Conservation (phyloP, 30 jellyfish, hydroid and myxozoan species). For the Aurelia sp. region DNA sequence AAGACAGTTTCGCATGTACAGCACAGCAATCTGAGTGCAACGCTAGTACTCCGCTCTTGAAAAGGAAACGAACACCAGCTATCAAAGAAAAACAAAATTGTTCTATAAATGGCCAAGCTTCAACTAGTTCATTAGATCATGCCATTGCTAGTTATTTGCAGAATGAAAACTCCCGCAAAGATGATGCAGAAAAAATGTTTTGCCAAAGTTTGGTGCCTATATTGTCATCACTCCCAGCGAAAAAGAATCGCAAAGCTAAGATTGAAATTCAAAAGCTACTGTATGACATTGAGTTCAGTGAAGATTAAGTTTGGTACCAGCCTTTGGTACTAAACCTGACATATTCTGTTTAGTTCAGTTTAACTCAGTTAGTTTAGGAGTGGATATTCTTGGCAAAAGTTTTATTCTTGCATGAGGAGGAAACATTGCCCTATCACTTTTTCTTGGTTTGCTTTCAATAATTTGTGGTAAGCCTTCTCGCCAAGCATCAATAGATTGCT, state of each 20-base stretch:
- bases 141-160: slow-evolving; percentile 32
- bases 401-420: too few species aligned
- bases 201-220: slow-evolving; percentile 68
- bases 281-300: slow-evolving; percentile 53
- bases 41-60: slow-evolving; percentile 10
- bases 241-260: slow-evolving; percentile 32
- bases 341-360: too few species aligned
- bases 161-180: slow-evolving; percentile 10
- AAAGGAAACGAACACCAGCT: slow-evolving; percentile 27
- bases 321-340: too few species aligned
- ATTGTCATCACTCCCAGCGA: slow-evolving; percentile 57
- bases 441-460: too few species aligned
- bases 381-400: too few species aligned
- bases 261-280: slow-evolving; percentile 37
- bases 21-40: slow-evolving; percentile 44
- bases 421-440: too few species aligned
- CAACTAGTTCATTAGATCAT: slow-evolving; percentile 47
- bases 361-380: too few species aligned
- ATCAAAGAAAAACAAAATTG: slow-evolving; percentile 22
- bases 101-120: slow-evolving; percentile 36
- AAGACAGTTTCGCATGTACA: slow-evolving; percentile 27
- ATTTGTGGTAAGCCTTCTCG: too few species aligned
- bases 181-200: slow-evolving; percentile 40
- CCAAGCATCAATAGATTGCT: too few species aligned
- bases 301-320: slow-evolving; percentile 12